phyloP scores from a whole-genome alignment of 2,888 invertebrate species.

The Limenitis camilla region DNA sequence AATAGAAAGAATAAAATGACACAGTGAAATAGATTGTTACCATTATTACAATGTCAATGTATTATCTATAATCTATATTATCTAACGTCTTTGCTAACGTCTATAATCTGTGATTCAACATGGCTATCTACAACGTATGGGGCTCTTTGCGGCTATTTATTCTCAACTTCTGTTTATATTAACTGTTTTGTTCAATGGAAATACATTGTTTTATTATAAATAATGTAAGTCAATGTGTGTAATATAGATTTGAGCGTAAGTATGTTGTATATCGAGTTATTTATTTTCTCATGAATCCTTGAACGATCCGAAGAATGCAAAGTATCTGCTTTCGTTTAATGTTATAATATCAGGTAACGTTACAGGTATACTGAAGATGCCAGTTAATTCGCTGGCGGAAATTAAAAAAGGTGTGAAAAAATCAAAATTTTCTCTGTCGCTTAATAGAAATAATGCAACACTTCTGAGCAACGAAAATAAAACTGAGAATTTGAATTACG shows the following conservation, averaged over 20 bases:
- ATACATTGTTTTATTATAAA: conserved; percentile 53
- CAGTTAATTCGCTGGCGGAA: conserved; percentile 64
- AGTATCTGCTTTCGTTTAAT: conserved; percentile 30
- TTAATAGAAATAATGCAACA: conserved; percentile 62
- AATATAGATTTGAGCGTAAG: conserved; percentile 57
- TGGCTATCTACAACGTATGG: conserved; percentile 55
- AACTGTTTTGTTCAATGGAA: conserved; percentile 34
- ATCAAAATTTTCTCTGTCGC: conserved; percentile 59
- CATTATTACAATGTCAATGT: no score
- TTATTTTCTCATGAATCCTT: conserved; percentile 44
- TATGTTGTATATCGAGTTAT: conserved; percentile 33
- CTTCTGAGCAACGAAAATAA: conserved; percentile 53
- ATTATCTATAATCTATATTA: no score
- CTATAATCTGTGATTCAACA: no score
- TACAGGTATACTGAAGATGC: conserved; percentile 73
- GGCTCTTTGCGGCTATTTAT: conserved; percentile 50
- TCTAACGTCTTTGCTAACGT: no score
- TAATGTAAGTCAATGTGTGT: conserved; percentile 65
- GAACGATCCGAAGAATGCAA: conserved; percentile 49
- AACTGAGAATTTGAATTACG: conserved; percentile 41
- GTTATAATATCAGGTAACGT: conserved; percentile 26
- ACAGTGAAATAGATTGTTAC: no score
- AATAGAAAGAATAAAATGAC: no score
- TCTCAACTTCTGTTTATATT: conserved; percentile 43
- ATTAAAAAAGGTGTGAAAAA: conserved; percentile 63